Evolutionary conservation across 2,797 vertebrate genomes (phyloP), one percentile per base, ranked within the genome.

Genomic region (Myripristis murdjan): DNA sequence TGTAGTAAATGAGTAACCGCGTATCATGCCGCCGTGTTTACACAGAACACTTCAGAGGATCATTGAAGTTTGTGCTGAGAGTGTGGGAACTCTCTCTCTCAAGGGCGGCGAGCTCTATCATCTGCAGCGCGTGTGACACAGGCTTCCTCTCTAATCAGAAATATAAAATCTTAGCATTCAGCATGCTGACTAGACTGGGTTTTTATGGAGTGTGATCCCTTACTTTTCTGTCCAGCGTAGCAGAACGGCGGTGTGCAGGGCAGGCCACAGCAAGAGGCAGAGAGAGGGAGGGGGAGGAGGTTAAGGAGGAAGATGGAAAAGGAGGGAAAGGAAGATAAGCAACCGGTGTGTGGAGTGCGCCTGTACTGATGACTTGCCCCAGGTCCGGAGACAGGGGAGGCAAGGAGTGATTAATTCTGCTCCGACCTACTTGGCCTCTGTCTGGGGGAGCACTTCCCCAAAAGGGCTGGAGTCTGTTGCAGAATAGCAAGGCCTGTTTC

Each of bases 361-460:
- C 59, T 81, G 72, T 72, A 69, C 78, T 72, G 56, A 79, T 61
- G 79, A 84, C 85, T 87, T 85, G 81, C 85, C 83, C 39, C 37
- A 62, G 71, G 83, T 84, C 71, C 24, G 61, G 51, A 92, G 92
- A 91, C 87, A 91, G 75, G 76, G 73, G 71, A 90, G 93, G 92
- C 88, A 88, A 87, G 87, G 75, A 87, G 86, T 94, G 91, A 95
- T 94, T 93, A 90, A 94, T 94, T 91, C 81, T 79, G 78, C 87
- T 89, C 81, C 82, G 89, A 82, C 88, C 88, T 86, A 66, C 83
- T 87, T 85, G 79, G 85, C 86, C 75, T 88, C 76, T 64, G 79
- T 81, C 72, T 83, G 83, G 63, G 85, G 70, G 66, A 84, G 72
- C 76, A 22, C 65, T 75, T 84, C 71, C 80, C 48, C 58, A 71